Conservation (phyloP, 2,113 vertebrate genomes). For the Lipophrys pholis region DNA sequence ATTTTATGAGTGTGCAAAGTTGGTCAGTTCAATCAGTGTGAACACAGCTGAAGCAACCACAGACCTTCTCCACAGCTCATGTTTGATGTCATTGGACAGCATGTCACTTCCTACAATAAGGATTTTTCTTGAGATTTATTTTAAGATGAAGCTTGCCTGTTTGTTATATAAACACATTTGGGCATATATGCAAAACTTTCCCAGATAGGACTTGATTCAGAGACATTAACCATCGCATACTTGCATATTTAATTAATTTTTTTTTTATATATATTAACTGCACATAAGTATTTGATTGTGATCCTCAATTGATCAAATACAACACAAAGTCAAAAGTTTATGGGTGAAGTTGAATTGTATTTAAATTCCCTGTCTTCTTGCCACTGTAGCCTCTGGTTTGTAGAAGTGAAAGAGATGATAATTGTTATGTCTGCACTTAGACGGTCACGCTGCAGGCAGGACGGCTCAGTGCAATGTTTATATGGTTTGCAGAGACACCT, state of each 20-base stretch:
- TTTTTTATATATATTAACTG: background rate
- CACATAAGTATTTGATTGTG: background rate
- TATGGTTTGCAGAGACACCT: conserved; percentile 96
- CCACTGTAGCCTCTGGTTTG: conserved; percentile 52
- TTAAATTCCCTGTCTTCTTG: conserved; percentile 10
- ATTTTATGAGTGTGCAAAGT: conserved; percentile 11
- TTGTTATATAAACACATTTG: background rate
- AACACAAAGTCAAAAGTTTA: conserved; percentile 21
- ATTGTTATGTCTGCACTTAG: conserved; percentile 61
- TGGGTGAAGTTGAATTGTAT: conserved; percentile 3
- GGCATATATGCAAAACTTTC: background rate
- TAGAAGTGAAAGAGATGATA: conserved; percentile 27
- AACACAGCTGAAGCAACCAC: background rate
- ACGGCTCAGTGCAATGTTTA: conserved; percentile 52
- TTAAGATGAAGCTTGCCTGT: background rate
- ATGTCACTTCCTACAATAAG: too few relatives aligned
- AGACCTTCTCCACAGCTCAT: background rate
- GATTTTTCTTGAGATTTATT: background rate
- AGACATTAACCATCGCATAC: background rate
- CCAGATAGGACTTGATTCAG: background rate
- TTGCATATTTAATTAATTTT: background rate
- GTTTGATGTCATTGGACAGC: background rate
- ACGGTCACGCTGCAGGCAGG: conserved; percentile 51
- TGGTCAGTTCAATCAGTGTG: background rate
- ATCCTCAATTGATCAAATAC: conserved; percentile 8